Conservation (phyloP, 2,888 invertebrate genomes). For the Lasioglossum zephyrum region DNA sequence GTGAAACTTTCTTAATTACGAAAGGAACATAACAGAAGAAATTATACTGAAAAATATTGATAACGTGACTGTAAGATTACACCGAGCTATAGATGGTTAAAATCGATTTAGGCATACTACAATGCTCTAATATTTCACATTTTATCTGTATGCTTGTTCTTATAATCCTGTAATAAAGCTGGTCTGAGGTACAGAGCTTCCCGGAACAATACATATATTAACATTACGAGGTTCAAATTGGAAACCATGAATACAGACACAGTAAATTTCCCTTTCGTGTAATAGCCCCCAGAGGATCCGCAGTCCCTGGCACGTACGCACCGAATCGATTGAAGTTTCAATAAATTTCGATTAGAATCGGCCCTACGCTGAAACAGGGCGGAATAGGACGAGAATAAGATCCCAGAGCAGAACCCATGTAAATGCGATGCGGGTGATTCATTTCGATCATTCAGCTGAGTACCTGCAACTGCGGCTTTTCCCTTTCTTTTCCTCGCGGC, state of each 20-base stretch:
- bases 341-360: slow-evolving; percentile 70
- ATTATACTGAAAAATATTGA: too few species aligned
- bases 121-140: not conserved
- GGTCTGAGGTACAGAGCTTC: not conserved
- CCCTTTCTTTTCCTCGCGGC: slow-evolving; percentile 24
- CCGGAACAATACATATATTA: slow-evolving; percentile 26
- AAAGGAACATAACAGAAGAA: too few species aligned
- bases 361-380: not conserved
- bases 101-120: not conserved
- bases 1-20: too few species aligned
- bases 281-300: slow-evolving; percentile 31
- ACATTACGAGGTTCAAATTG: slow-evolving; percentile 28
- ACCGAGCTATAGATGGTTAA: not conserved
- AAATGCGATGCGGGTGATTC: slow-evolving; percentile 37
- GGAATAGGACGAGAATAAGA: slow-evolving; percentile 21
- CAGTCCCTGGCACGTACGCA: slow-evolving; percentile 15
- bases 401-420: slow-evolving; percentile 7
- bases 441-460: slow-evolving; percentile 34
- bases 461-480: slow-evolving; percentile 23
- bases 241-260: not conserved
- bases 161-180: not conserved
- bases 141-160: not conserved
- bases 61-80: not conserved
- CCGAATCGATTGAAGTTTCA: slow-evolving; percentile 58
- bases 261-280: slow-evolving; percentile 35